Conservation (phyloP, 2,113 vertebrate species). For the Ophthalmolycus amberensis region DNA sequence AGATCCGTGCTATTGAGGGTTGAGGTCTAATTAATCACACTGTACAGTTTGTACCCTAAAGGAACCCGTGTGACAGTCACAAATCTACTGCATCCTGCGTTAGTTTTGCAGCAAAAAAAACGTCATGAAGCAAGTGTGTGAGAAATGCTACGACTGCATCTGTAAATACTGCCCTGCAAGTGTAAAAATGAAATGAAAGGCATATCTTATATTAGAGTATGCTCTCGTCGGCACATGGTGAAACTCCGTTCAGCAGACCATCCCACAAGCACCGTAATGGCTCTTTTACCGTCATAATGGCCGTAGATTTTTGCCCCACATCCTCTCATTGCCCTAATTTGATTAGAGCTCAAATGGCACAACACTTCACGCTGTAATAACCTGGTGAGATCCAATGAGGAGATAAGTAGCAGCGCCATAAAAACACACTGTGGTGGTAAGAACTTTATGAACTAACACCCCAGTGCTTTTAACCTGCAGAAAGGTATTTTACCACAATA, state of each 20-base stretch:
- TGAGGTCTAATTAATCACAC: not conserved
- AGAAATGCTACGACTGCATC: not conserved
- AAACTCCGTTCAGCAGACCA: constrained; percentile 22
- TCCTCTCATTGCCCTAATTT: constrained; percentile 44
- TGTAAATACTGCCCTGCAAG: not conserved
- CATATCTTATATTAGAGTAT: constrained; percentile 41
- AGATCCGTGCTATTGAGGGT: not conserved
- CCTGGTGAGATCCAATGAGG: constrained; percentile 9
- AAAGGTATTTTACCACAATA: constrained; percentile 10
- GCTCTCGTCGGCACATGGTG: constrained; percentile 12
- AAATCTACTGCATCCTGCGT: not conserved
- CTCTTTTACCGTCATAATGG: constrained; percentile 35
- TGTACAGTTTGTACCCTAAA: not conserved
- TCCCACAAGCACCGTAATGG: constrained; percentile 28
- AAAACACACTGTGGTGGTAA: constrained; percentile 16
- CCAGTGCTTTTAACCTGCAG: not conserved
- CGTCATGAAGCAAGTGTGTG: not conserved
- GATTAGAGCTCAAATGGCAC: constrained; percentile 44
- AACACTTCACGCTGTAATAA: constrained; percentile 18
- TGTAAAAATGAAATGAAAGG: constrained; percentile 1
- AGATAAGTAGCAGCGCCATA: constrained; percentile 8
- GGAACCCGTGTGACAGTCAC: not conserved
- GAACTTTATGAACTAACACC: constrained; percentile 10
- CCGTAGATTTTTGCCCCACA: constrained; percentile 40
- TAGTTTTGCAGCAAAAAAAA: not conserved